Base-by-base conservation (phyloP, 2,888 invertebrate genomes). In the Koerneria pararmatus region DNA sequence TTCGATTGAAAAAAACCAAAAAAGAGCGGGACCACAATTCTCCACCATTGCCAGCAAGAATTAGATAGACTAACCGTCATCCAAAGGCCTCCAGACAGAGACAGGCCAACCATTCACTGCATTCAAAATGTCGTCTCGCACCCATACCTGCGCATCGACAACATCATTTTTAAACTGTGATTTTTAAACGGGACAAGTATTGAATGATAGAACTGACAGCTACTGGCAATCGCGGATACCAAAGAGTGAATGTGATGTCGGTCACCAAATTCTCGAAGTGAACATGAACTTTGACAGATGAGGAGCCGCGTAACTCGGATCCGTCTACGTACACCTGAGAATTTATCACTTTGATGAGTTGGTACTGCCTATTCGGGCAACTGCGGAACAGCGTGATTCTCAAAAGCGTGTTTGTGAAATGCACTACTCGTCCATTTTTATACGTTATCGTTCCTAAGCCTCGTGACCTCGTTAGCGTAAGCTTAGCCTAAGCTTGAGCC, bases 221-320 rank as follows among this genome's bases (percentile, higher is more conserved):
- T 29, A 80, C 64, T 2, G 80, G 80, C 6, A 80, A 68, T 57
- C 71, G 72, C n/a, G 80, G 80, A 65, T 71, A 80, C 80, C 80
- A 80, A 15, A 80, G 78, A n/a, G 72, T 73, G 68, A 80, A 80
- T 22, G 72, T 63, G 61, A 73, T 71, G 27, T 69, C 70, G 31
- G 77, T 73, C 11, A 73, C 75, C 70, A 72, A 71, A 27, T 67
- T 49, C 27, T 74, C 69, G 67, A 69, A 77, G 46, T 78, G 76
- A 11, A 79, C 76, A 66, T 79, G 75, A 8, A 80, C 68, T 51
- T 70, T 65, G 35, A 77, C 72, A 41, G 71, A 65, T 4, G 73
- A 58, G n/a, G 68, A 66, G 29, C 80, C 80, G 22, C 75, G 66
- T 41, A 75, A 64, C 65, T 80, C 80, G 11, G 80, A 79, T 1